Percentiles rank a stretch among this genome's conserved stretches.
Conservation (phyloP, 2,797 vertebrate genomes). For the Tapera naevia region DNA sequence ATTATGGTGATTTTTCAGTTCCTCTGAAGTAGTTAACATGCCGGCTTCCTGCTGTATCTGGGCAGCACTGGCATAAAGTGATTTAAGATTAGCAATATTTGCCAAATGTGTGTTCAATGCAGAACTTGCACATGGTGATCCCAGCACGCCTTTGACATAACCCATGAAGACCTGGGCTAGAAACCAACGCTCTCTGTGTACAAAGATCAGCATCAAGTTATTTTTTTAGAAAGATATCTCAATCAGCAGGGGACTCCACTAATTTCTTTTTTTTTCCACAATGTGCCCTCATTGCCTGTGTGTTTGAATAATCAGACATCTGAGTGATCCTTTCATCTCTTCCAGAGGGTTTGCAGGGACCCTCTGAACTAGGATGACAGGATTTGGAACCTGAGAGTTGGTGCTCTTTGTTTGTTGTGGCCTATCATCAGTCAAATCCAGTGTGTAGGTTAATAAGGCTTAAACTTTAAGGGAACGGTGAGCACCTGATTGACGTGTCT, state of each 20-base stretch:
- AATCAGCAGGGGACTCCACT: slow-evolving; percentile 85
- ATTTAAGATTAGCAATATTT: slow-evolving; percentile 70
- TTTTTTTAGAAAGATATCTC: slow-evolving; percentile 86
- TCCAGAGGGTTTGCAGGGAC: slow-evolving; percentile 76
- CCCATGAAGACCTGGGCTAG: slow-evolving; percentile 73
- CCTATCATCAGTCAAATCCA: slow-evolving; percentile 84
- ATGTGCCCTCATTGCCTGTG: slow-evolving; percentile 72
- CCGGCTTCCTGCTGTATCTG: slow-evolving; percentile 71
- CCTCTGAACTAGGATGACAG: slow-evolving; percentile 81
- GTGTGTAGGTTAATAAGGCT: slow-evolving; percentile 87
- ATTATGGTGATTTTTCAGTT: not conserved
- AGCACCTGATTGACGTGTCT: slow-evolving; percentile 84
- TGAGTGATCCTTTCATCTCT: slow-evolving; percentile 83
- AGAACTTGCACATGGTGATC: slow-evolving; percentile 77
- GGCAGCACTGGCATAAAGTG: slow-evolving; percentile 82
- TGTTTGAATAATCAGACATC: slow-evolving; percentile 79
- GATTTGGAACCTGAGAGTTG: slow-evolving; percentile 84
- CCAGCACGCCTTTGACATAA: slow-evolving; percentile 80
- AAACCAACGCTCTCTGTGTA: slow-evolving; percentile 58
- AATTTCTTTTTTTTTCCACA: slow-evolving; percentile 61
- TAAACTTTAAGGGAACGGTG: slow-evolving; percentile 84
- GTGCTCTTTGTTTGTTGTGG: slow-evolving; percentile 81
- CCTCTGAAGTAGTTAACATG: not conserved
- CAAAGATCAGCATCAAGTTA: slow-evolving; percentile 60
- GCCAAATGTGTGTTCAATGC: slow-evolving; percentile 84